Evolutionary conservation across 2,113 vertebrate species (phyloP), one percentile per base, ranked within the genome.

Genomic region (Crotalus horridus): DNA sequence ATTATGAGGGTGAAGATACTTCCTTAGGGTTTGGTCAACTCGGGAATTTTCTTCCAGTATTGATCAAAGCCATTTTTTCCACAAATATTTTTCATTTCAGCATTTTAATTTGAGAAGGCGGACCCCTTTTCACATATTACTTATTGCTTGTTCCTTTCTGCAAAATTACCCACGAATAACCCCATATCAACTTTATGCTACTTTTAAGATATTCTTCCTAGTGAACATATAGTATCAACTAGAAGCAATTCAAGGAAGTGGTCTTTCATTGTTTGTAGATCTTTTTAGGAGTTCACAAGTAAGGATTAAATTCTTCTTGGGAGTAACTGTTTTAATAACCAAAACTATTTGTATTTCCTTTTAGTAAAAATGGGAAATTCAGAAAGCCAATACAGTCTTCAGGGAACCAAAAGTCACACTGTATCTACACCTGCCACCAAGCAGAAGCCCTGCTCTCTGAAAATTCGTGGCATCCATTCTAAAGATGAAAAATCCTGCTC

Each of bases 301-400:
- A 24, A 20, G 17, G 54, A 51, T 92, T 43, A 95, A 92, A 85
- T 64, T 58, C 11, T 96, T 95, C 94, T 89, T 88, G 94, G 29
- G 92, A 74, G 33, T 12, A 89, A 94, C 55, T 89, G 51, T 69
- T 81, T 90, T 88, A 89, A 48, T 95, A 90, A 93, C 95, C 95
- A 55, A 92, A 96, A 93, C 92, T 96, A 94, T 95, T 91, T 97
- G 94, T 64, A 87, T 97, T 95, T 88, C 53, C 21, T 88, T 88
- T 88, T 97, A 99, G 98, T 97, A 96, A 98, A 94, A 89, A 99
- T 99, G 99, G 99, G 99, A 91, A 99, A 99, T 97, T 99, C 99
- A 17, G 99, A 99, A 97, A 99, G 99, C 97, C 99, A 99, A 85
- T 99, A 99, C 95, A 99, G 98, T 95, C 97, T 99, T 94, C 99